Evolutionary conservation across 2,888 invertebrate genomes (phyloP), one percentile per base, ranked within the genome.

Genomic region (Meiosimyza decipiens): DNA sequence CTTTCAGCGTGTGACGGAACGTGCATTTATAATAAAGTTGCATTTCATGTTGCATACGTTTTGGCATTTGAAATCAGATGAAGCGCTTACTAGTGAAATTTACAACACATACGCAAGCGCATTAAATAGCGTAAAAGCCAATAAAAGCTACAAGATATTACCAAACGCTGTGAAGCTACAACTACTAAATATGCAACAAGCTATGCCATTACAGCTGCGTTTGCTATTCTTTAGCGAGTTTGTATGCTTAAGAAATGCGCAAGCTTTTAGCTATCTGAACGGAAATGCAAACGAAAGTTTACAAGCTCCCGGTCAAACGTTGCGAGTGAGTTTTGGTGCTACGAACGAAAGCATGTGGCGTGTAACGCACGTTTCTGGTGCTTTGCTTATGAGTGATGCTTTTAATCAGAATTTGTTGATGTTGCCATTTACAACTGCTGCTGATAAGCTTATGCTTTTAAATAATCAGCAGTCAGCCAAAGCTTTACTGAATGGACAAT

Each of bases 101-200:
- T 40, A 40, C 2, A n/a, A 1, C 9, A 6, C 9, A 9, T 40
- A 40, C 40, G 40, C 40, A 9, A 40, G 40, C 40, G 40, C 40
- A 1, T 40, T 40, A 40, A 7, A 76, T 6, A 72, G 63, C 28
- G 51, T 75, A 40, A 18, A 75, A 50, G 50, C 68, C 22, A 57
- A 67, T 0, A 3, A 22, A 40, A 68, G 22, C 40, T 68, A 63
- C n/a, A 71, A 13, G 47, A 69, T n/a, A 6, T n/a, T 72, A 22
- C 13, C 66, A 7, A 3, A 72, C 74, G 33, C 6, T 5, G 65
- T 66, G 47, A 60, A 73, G 28, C 50, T 40, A n/a, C 65, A 79
- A n/a, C 52, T 83, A 49, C 76, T 77, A 65, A 83, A 83, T 70
- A 77, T 83, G 76, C 60, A 78, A 66, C 82, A 80, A 69, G 77